These are phyloP conservation scores for Acanthochromis polyacanthus DNA, from an alignment of 2,113 vertebrate genomes.

Conservation along the genomic window DNA sequence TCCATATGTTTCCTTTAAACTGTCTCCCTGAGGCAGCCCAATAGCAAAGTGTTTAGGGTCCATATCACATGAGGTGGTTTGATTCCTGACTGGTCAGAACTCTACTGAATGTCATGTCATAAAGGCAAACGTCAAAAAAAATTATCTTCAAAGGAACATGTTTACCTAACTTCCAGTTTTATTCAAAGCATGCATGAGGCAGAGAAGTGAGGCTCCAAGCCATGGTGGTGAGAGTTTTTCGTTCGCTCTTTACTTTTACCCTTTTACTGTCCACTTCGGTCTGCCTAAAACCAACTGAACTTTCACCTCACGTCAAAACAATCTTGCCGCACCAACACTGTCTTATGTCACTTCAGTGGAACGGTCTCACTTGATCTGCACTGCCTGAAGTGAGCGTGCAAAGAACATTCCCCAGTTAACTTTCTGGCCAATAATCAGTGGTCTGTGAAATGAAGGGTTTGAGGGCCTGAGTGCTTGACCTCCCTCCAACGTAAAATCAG, in stretches of 20 bases:
- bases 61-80: too few species aligned
- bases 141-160: background rate
- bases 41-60: too few species aligned
- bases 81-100: too few species aligned
- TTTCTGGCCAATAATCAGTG: slow-evolving; percentile 33
- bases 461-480: slow-evolving; percentile 47
- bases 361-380: slow-evolving; percentile 30
- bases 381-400: slow-evolving; percentile 27
- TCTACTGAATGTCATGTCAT: too few species aligned
- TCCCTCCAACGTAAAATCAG: slow-evolving; percentile 8
- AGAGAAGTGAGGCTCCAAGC: slow-evolving; percentile 61
- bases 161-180: background rate
- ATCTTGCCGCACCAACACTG: slow-evolving; percentile 4
- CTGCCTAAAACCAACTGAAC: slow-evolving; percentile 27
- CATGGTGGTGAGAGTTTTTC: slow-evolving; percentile 52
- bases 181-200: slow-evolving; percentile 54
- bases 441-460: slow-evolving; percentile 55
- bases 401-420: slow-evolving; percentile 29
- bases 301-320: slow-evolving; percentile 49
- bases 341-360: slow-evolving; percentile 36
- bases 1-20: too few species aligned
- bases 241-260: background rate
- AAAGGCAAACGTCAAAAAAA: too few species aligned
- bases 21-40: too few species aligned
- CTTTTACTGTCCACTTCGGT: slow-evolving; percentile 24